Evolutionary conservation across 2,797 vertebrate species (phyloP).

Genomic region (Schizothorax lantsangensis): DNA sequence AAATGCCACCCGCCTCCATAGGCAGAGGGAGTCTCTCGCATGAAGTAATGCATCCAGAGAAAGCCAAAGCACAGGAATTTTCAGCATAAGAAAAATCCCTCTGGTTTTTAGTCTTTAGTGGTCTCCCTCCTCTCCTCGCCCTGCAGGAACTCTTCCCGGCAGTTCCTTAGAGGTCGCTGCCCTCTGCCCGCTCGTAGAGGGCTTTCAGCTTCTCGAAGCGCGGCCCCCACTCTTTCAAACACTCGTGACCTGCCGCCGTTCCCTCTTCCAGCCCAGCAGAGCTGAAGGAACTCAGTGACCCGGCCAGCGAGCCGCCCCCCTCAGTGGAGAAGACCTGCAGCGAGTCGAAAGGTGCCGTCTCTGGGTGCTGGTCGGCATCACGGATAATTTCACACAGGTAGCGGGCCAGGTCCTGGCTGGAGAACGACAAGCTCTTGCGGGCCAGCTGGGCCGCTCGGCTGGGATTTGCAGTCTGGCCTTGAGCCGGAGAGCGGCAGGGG

Average conservation of each 20-base stretch:
- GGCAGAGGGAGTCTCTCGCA: slow-evolving; percentile 43
- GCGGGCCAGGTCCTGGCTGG: slow-evolving; percentile 78
- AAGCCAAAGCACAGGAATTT: slow-evolving; percentile 48
- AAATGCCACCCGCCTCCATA: slow-evolving; percentile 45
- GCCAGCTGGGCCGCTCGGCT: slow-evolving; percentile 70
- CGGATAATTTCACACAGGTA: slow-evolving; percentile 82
- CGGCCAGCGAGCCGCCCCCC: slow-evolving; percentile 80
- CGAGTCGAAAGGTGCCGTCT: slow-evolving; percentile 80
- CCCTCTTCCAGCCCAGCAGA: slow-evolving; percentile 77
- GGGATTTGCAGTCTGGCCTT: slow-evolving; percentile 72
- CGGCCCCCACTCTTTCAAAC: slow-evolving; percentile 85
- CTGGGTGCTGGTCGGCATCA: slow-evolving; percentile 76
- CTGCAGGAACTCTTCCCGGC: slow-evolving; percentile 19
- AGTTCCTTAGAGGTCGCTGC: slow-evolving; percentile 77
- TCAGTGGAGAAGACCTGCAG: slow-evolving; percentile 85
- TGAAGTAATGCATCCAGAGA: slow-evolving; percentile 53
- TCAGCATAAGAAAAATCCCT: slow-evolving; percentile 28
- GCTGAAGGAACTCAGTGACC: slow-evolving; percentile 86
- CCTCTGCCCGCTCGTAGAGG: slow-evolving; percentile 80
- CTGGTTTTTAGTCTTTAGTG: slow-evolving; percentile 43
- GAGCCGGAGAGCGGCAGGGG: slow-evolving; percentile 70
- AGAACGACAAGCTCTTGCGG: slow-evolving; percentile 74
- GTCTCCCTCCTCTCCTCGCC: slow-evolving; percentile 52
- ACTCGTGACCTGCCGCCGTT: slow-evolving; percentile 69
- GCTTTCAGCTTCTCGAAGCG: slow-evolving; percentile 87